A percentile compares a stretch with the other conserved stretches of the same genome.
phyloP scores from a whole-genome alignment of 2,797 vertebrate species.

The Argentina silus region DNA sequence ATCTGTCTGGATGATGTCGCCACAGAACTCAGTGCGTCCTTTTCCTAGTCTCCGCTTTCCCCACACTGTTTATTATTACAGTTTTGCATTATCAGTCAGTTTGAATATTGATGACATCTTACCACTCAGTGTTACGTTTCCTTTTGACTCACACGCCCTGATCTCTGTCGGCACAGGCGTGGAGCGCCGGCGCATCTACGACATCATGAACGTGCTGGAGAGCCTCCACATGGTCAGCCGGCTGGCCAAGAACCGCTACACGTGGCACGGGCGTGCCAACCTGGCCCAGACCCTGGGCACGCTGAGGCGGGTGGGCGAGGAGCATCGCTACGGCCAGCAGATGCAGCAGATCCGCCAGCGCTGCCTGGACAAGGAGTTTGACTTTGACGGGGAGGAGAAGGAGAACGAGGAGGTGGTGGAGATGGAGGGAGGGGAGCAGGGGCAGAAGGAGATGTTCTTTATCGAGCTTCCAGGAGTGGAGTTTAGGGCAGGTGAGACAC shows the following conservation, averaged over 20 bases:
- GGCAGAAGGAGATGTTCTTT: slow-evolving; percentile 85
- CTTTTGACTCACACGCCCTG: neutral
- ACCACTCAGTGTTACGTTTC: no score
- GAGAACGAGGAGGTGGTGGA: slow-evolving; percentile 73
- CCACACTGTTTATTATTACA: neutral
- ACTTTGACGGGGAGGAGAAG: slow-evolving; percentile 74
- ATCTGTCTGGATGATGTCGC: slow-evolving; percentile 96
- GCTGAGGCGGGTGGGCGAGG: slow-evolving; percentile 84
- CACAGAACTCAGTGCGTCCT: slow-evolving; percentile 89
- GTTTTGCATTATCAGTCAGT: no score
- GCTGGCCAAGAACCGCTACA: slow-evolving; percentile 93
- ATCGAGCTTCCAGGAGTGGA: slow-evolving; percentile 91
- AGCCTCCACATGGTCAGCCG: slow-evolving; percentile 98
- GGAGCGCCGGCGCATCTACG: slow-evolving; percentile 93
- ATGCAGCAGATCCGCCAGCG: slow-evolving; percentile 88
- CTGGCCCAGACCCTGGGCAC: slow-evolving; percentile 86
- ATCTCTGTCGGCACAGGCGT: slow-evolving; percentile 73
- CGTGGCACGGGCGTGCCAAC: slow-evolving; percentile 89
- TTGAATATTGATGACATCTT: no score
- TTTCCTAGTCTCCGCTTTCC: neutral
- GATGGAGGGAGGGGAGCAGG: slow-evolving; percentile 59
- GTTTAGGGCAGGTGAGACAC: slow-evolving; percentile 86
- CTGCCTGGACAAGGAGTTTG: slow-evolving; percentile 77
- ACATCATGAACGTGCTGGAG: slow-evolving; percentile 97
- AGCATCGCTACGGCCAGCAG: slow-evolving; percentile 87